A percentile compares a stretch with the other conserved stretches of the same genome.
These are phyloP conservation scores for Mareca strepera DNA, from an alignment of 2,797 vertebrate genomes.

Conservation along the genomic window DNA sequence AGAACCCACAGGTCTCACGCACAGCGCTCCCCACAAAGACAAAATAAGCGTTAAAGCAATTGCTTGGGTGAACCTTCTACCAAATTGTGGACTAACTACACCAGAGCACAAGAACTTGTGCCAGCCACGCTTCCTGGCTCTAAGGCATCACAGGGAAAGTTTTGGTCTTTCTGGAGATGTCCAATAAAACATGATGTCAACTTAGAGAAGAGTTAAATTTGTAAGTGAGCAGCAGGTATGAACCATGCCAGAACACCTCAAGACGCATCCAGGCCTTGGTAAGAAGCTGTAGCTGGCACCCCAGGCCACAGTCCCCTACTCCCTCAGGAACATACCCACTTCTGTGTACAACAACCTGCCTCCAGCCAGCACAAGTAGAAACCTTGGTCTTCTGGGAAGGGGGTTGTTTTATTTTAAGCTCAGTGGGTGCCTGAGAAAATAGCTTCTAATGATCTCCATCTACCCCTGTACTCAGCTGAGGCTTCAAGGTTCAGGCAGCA, in stretches of 20 bases:
- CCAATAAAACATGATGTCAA: background rate
- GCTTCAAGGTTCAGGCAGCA: rapidly evolving
- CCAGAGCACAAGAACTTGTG: background rate
- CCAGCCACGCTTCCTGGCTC: background rate
- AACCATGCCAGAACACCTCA: background rate
- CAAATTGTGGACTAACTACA: background rate
- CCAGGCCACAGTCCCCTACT: background rate
- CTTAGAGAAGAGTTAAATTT: background rate
- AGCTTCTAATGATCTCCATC: background rate
- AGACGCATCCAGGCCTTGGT: background rate
- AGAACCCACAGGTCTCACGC: background rate
- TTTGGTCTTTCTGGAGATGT: background rate
- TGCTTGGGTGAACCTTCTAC: background rate
- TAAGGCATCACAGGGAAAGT: background rate
- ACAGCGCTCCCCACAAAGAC: background rate
- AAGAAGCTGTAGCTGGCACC: background rate
- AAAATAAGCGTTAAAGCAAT: background rate
- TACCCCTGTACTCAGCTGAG: background rate
- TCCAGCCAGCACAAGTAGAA: background rate
- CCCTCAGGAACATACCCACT: rapidly evolving
- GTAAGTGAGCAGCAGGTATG: rapidly evolving
- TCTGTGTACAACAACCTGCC: background rate
- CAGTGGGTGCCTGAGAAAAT: background rate
- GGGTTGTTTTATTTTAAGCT: background rate
- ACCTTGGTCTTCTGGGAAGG: background rate